Evolutionary conservation across 2,113 vertebrate species (phyloP).

Genomic region (Thunnus maccoyii): DNA sequence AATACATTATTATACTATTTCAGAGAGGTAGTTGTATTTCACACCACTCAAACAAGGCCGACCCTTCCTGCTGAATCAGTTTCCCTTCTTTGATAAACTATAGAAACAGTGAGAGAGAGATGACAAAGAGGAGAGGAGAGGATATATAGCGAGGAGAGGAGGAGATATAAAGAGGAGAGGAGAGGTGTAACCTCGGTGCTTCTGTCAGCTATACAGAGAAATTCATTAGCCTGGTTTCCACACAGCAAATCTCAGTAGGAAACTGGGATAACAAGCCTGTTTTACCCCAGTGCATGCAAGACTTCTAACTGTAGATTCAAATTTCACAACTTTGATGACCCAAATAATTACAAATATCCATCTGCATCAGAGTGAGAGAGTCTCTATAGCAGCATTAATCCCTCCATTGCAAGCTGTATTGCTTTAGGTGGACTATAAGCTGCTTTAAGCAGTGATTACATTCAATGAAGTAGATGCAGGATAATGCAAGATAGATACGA

Average conservation of each 20-base stretch:
- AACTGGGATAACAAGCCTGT: slow-evolving; percentile 19
- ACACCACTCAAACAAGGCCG: neutral
- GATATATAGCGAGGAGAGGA: neutral
- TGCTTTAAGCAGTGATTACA: slow-evolving; percentile 17
- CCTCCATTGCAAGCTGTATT: neutral
- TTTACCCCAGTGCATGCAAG: neutral
- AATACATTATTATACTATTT: neutral
- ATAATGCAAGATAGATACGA: slow-evolving; percentile 13
- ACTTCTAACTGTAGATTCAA: neutral
- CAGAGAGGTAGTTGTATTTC: neutral
- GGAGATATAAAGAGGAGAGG: neutral
- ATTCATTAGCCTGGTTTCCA: slow-evolving; percentile 61
- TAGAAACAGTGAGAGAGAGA: neutral
- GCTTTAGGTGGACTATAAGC: neutral
- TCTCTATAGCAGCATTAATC: neutral
- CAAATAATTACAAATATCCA: slow-evolving; percentile 5
- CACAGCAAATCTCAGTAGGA: slow-evolving; percentile 34
- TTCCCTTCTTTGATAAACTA: slow-evolving; percentile 5
- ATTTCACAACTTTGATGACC: neutral
- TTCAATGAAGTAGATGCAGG: slow-evolving; percentile 9
- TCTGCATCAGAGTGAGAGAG: neutral
- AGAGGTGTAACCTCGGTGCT: slow-evolving; percentile 29
- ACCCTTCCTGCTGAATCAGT: slow-evolving; percentile 9
- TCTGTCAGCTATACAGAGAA: slow-evolving; percentile 50
- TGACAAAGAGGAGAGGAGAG: neutral